Evolutionary conservation across 2,888 invertebrate genomes (phyloP).

Genomic region (Lasioglossum zephyrum): DNA sequence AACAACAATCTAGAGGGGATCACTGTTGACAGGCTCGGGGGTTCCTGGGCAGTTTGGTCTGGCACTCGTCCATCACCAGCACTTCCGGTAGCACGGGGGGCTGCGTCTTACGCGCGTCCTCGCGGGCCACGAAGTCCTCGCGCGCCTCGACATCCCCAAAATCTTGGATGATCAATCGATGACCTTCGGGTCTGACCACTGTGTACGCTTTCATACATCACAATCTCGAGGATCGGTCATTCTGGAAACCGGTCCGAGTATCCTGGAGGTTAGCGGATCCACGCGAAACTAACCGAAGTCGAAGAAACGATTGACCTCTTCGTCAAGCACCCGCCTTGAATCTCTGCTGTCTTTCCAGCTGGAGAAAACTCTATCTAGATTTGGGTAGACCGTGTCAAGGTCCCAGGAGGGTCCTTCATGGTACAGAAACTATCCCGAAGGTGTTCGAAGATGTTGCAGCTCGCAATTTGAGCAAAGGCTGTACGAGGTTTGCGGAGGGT

Average conservation of each 20-base stretch:
- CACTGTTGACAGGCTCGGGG: conserved; percentile 13
- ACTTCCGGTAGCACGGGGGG: conserved; percentile 49
- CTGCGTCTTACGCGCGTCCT: conserved; percentile 65
- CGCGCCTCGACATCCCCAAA: conserved; percentile 65
- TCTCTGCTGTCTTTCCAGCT: background rate
- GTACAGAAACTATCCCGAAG: background rate
- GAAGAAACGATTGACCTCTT: background rate
- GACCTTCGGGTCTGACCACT: background rate
- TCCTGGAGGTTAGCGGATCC: background rate
- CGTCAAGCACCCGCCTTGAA: background rate
- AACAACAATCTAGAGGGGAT: conserved; percentile 1
- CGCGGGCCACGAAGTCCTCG: conserved; percentile 65
- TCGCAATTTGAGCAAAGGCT: background rate
- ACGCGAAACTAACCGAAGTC: background rate
- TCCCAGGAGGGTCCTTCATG: background rate
- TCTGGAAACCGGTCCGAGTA: conserved; percentile 1
- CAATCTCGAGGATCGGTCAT: background rate
- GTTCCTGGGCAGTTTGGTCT: conserved; percentile 38
- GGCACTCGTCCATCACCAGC: conserved; percentile 49
- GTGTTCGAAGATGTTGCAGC: background rate
- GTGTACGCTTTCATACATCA: background rate
- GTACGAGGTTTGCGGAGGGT: background rate
- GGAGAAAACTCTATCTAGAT: background rate
- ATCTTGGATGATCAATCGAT: conserved; percentile 5
- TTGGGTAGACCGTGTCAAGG: background rate